Percentiles rank a stretch among this genome's conserved stretches.
phyloP scores from a whole-genome alignment of 2,888 invertebrate species.

The Tipula helvola region DNA sequence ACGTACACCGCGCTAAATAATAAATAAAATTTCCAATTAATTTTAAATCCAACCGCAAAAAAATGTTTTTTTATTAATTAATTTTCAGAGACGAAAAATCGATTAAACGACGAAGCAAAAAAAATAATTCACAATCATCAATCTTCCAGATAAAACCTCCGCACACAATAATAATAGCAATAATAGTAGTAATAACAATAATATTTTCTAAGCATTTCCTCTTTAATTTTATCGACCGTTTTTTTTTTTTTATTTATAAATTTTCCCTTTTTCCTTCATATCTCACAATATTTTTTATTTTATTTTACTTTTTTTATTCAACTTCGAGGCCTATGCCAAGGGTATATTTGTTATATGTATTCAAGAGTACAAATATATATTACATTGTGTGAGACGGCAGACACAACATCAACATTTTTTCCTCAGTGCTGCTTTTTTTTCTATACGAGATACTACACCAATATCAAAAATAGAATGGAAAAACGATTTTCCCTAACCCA shows the following conservation, averaged over 20 bases:
- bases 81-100: neutral
- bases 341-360: constrained; percentile 15
- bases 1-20: neutral
- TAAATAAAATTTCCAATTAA: neutral
- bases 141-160: neutral
- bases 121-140: neutral
- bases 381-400: neutral
- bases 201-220: constrained; percentile 9
- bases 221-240: constrained; percentile 12
- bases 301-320: constrained; percentile 12
- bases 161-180: neutral
- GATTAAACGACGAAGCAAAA: neutral
- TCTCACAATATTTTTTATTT: neutral
- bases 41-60: neutral
- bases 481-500: neutral
- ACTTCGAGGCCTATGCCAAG: constrained; percentile 17
- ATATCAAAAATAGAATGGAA: neutral
- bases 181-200: constrained; percentile 4
- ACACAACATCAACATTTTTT: neutral
- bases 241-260: neutral
- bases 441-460: neutral
- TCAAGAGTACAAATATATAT: constrained; percentile 5
- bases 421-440: neutral
- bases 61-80: neutral
- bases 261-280: constrained; percentile 8